A percentile compares a stretch with the other conserved stretches of the same genome.
Conservation (phyloP, 92 coral and sea anemone species). For the Bergia sp. region DNA sequence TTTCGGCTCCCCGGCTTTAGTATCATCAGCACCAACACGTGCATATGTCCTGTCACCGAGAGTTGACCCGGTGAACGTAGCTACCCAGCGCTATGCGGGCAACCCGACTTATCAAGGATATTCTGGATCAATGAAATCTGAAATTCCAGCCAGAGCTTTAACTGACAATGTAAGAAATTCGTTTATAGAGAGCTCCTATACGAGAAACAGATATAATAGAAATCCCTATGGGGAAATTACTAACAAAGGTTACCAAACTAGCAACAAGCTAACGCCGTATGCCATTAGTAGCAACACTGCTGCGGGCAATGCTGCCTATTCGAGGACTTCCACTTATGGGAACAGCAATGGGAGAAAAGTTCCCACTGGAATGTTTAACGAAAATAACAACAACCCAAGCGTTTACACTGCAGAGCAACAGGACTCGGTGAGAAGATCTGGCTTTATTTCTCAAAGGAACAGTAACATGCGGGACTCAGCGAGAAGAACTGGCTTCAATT, state of each 20-base stretch:
- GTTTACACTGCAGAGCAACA: not conserved
- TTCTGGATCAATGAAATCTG: not conserved
- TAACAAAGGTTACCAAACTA: not conserved
- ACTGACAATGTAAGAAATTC: not conserved
- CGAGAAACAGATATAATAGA: not conserved
- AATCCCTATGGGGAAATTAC: not conserved
- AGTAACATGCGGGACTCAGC: not conserved
- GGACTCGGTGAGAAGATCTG: not conserved
- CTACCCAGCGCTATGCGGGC: not conserved
- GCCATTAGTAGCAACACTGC: not conserved
- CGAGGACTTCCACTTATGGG: not conserved
- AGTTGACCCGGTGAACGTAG: not conserved
- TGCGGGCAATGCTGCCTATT: not conserved
- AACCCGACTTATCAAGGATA: not conserved
- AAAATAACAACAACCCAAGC: not conserved
- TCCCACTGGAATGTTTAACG: not conserved
- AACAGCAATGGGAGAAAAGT: not conserved
- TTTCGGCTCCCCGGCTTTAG: not conserved
- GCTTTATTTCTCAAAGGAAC: not conserved
- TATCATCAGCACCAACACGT: constrained; percentile 14
- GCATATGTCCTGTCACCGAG: constrained; percentile 14
- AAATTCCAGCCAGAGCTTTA: constrained; percentile 9
- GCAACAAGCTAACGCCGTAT: not conserved
- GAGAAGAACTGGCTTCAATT: not conserved
- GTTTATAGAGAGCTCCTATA: not conserved